Base-by-base conservation (phyloP, 2,888 invertebrate species). In the Flexamia atlantica region DNA sequence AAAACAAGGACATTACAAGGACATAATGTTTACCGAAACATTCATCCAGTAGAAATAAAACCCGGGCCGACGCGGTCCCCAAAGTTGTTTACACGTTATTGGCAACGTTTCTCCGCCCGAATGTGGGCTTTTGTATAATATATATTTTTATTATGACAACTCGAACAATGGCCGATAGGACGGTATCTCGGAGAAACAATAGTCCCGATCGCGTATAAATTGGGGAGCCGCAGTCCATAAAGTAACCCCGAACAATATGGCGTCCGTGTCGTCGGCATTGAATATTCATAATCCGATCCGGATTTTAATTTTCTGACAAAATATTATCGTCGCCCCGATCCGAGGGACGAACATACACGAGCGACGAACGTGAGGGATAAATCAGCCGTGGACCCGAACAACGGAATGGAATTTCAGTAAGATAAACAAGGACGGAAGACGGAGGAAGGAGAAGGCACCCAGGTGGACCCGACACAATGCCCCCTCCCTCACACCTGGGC, bases 281-380 rank as follows among this genome's bases (percentile, higher is more conserved):
- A 53, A 79, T 79, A 79, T 79, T 79, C 79, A 79, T 79, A 79
- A 50, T 50, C 36, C 28, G 20, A 14, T 50, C 50, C 79, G 50
- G 57, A 36, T 83, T 83, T 83, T 83, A 83, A 83, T 83, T 83
- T 83, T 72, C 82, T 83, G 82, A 83, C 82, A 74, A 83, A 83
- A 83, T 83, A 82, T 82, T 82, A 74, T 83, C 57, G 28, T 36
- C 79, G 53, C 50, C 46, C 76, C 53, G 50, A 79, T 50, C 46
- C 57, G 23, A 23, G 50, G 25, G 36, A 30, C 53, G 57, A 30
- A 57, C 79, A 28, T 23, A 40, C 46, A 28, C n/a, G 82, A 81
- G 20, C 10, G 23, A 40, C 23, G 14, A 83, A 50, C 82, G 74
- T 82, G 82, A 70, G 42, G 50, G 50, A 82, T 82, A 82, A 82